Conservation (phyloP, 2,888 invertebrate species). For the Deroplatys truncata region DNA sequence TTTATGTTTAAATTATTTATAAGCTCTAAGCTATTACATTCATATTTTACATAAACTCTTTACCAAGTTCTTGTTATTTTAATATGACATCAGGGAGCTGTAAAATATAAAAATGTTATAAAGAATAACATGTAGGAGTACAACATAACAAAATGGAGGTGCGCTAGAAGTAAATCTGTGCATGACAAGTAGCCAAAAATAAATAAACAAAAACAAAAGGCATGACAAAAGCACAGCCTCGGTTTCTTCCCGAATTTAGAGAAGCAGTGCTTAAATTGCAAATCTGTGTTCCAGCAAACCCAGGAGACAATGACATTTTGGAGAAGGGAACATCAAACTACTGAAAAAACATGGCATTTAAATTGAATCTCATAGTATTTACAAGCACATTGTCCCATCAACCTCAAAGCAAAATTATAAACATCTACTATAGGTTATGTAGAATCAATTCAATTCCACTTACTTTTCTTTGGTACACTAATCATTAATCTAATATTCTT, state of each 20-base stretch:
- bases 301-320: background rate
- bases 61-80: background rate
- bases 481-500: too few relatives aligned
- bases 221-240: conserved; percentile 7
- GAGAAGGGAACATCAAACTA: background rate
- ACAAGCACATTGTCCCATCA: background rate
- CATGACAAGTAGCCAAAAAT: background rate
- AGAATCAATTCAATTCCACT: too few relatives aligned
- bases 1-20: background rate
- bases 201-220: background rate
- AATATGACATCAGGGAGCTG: background rate
- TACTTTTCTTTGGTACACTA: too few relatives aligned
- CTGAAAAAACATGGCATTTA: background rate
- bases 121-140: background rate
- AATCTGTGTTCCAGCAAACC: background rate
- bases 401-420: background rate
- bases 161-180: background rate
- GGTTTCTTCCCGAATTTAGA: background rate
- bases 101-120: background rate
- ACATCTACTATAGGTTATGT: background rate
- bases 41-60: background rate
- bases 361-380: background rate
- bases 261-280: conserved; percentile 17
- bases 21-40: background rate
- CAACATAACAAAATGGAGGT: background rate